Base-by-base conservation (phyloP, 2,797 vertebrate species). In the Gallinago nigripennis region DNA sequence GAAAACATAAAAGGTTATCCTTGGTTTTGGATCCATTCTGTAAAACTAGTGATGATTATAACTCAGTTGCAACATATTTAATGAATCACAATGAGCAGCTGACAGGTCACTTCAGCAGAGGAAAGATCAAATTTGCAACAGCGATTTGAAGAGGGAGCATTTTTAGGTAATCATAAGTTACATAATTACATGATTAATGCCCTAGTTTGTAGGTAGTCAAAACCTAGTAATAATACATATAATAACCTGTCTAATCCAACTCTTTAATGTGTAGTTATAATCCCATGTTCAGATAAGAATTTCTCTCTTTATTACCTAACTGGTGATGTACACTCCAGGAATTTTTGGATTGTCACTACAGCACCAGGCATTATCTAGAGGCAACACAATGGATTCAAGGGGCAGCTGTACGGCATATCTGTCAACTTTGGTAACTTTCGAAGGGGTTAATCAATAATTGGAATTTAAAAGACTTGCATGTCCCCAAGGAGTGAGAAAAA, bases 161-260 rank as follows among this genome's bases (percentile, higher is more conserved):
- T 91, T 94, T 87, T 37, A 84, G 54, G 89, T 70, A 87, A 88
- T 71, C 48, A 10, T 24, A 91, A 94, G 19, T 83, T 57, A 78
- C 19, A 5, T 78, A 85, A 87, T 86, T 80, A 50, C 16, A 65
- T 30, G 27, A 87, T 71, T 87, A 85, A 85, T 73, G 60, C 9
- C 56, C 51, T 75, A n/a, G 73, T 43, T 83, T 86, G 72, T 39
- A 91, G 37, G 65, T 78, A 72, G 43, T 65, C 54, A 51, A 92
- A 95, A 37, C 48, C 25, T n/a, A 71, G 50, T 53, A 90, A 41
- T 87, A 92, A 86, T 46, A 48, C 41, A 50, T 46, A 54, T 28
- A 91, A 94, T 18, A 80, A 87, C 35, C 30, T 2, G 1, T 48
- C 48, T 86, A 93, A 88, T 90, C 58, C 86, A 82, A 5, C 5